phyloP scores from a whole-genome alignment of 2,797 vertebrate species.

The Aselliscus stoliczkanus region DNA sequence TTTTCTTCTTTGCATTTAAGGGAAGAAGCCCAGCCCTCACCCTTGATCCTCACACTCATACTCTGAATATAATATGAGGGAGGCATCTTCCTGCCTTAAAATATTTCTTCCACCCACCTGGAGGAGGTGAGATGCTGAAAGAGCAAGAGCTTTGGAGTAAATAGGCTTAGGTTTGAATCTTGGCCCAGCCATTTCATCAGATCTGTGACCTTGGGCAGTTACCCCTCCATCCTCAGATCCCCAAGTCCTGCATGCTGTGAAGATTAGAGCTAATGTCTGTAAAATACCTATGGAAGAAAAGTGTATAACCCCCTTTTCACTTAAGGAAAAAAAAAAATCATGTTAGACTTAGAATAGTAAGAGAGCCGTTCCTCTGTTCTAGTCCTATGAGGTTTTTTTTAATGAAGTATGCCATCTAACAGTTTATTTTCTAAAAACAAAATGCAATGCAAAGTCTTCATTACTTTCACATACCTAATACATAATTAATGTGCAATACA shows the following conservation, averaged over 20 bases:
- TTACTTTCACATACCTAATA: background rate
- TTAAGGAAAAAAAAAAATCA: background rate
- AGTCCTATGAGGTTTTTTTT: background rate
- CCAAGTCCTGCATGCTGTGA: background rate
- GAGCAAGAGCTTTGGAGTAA: background rate
- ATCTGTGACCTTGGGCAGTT: background rate
- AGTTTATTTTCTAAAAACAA: conserved; percentile 40
- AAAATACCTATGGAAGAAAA: background rate
- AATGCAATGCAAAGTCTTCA: background rate
- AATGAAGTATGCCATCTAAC: background rate
- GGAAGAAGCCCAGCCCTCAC: background rate
- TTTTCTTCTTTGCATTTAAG: conserved; percentile 12
- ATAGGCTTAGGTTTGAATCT: background rate
- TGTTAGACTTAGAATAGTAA: background rate
- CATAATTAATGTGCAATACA: background rate
- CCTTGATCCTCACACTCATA: background rate
- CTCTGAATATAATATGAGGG: background rate
- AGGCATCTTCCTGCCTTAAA: background rate
- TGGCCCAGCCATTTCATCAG: background rate
- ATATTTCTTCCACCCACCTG: background rate
- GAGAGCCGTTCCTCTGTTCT: background rate
- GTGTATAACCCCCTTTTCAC: background rate
- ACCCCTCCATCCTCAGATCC: background rate
- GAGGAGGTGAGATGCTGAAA: background rate
- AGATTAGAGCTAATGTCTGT: background rate